These are phyloP conservation scores for Drosophila nigricruria DNA, from an alignment of 2,888 invertebrate species.

Conservation along the genomic window DNA sequence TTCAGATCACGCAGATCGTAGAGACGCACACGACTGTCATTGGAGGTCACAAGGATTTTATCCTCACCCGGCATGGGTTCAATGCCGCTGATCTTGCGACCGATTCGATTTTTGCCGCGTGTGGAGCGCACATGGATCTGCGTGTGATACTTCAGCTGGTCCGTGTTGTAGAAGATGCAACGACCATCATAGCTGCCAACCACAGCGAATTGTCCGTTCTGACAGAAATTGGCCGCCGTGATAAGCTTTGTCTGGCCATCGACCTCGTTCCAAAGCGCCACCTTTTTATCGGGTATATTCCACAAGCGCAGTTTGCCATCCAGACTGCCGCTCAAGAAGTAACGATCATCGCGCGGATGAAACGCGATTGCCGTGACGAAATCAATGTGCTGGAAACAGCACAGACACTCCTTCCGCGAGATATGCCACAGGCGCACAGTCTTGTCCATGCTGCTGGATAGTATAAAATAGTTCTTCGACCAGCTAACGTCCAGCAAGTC, in stretches of 20 bases:
- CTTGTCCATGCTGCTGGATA: conserved; percentile 99
- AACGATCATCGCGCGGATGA: conserved; percentile 95
- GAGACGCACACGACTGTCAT: conserved; percentile 97
- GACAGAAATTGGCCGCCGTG: conserved; percentile 98
- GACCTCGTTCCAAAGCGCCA: conserved; percentile 98
- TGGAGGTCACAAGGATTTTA: conserved; percentile 98
- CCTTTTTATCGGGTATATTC: conserved; percentile 99
- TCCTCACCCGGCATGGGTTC: conserved; percentile 98
- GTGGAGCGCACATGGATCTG: conserved; percentile 98
- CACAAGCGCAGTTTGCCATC: conserved; percentile 99
- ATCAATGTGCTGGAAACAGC: conserved; percentile 99
- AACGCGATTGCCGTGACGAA: conserved; percentile 99
- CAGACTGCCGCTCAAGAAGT: conserved; percentile 98
- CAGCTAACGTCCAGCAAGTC: conserved; percentile 98
- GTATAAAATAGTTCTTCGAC: conserved; percentile 99
- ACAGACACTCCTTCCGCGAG: conserved; percentile 97
- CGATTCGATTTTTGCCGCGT: conserved; percentile 97
- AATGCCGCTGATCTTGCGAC: conserved; percentile 98
- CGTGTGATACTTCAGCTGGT: conserved; percentile 99
- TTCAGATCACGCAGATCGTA: conserved; percentile 98
- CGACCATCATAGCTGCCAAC: conserved; percentile 99
- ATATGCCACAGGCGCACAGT: conserved; percentile 99
- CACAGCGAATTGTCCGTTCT: conserved; percentile 98
- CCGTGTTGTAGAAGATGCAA: conserved; percentile 99
- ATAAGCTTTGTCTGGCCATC: conserved; percentile 97